phyloP scores from a whole-genome alignment of 1,140 invertebrate species.

The Marisa cornuarietis region DNA sequence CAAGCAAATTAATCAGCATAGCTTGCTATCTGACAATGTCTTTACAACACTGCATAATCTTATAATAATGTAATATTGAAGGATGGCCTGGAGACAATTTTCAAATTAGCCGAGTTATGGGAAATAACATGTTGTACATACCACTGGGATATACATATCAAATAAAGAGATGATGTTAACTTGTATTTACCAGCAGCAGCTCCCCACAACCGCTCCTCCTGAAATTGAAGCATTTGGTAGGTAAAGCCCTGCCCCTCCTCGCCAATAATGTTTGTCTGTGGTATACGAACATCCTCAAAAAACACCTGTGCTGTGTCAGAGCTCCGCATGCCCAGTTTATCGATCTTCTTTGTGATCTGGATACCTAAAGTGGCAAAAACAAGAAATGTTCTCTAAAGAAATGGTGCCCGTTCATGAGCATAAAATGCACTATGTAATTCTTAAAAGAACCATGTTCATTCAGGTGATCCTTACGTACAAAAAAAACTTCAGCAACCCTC shows the following conservation, averaged over 20 bases:
- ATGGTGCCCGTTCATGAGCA: neutral
- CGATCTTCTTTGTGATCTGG: constrained; percentile 64
- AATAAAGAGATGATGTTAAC: neutral
- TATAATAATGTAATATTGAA: no score
- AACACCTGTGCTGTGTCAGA: constrained; percentile 74
- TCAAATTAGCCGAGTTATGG: no score
- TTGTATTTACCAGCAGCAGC: constrained; percentile 59
- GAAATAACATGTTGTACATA: no score
- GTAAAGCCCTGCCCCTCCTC: constrained; percentile 72
- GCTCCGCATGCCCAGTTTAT: constrained; percentile 70
- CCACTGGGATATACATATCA: no score
- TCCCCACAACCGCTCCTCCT: constrained; percentile 70
- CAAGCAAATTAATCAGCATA: no score
- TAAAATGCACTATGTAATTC: neutral
- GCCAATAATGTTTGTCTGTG: constrained; percentile 71
- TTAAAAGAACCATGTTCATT: no score
- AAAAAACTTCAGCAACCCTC: no score
- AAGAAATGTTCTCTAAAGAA: neutral
- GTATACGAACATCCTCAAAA: constrained; percentile 72
- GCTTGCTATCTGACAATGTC: no score
- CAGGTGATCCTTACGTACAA: no score
- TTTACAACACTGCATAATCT: no score
- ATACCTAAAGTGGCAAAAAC: constrained; percentile 44
- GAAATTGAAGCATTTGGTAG: constrained; percentile 75
- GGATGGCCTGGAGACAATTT: no score